A percentile compares a stretch with the other conserved stretches of the same genome.
Evolutionary conservation across 2,113 vertebrate species (phyloP).

Genomic region (Ammospiza nelsoni): DNA sequence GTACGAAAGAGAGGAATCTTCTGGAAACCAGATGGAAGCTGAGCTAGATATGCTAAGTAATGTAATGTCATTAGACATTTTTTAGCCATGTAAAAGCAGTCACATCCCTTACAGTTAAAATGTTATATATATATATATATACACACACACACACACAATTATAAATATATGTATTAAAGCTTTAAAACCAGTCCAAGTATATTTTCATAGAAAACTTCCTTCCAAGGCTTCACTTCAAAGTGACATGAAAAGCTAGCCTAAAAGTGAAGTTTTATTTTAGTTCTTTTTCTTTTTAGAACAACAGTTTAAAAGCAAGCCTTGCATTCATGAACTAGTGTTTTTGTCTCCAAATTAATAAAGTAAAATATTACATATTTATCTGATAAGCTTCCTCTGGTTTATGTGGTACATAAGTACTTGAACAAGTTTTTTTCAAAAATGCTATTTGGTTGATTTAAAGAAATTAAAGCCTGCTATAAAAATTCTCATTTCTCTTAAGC

Average conservation of each 20-base stretch:
- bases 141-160: too few relatives aligned
- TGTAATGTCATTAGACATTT: neutral
- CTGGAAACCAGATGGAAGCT: neutral
- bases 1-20: neutral
- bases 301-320: neutral
- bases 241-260: neutral
- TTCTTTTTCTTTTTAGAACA: neutral
- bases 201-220: neutral
- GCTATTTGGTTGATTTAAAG: neutral
- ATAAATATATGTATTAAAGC: neutral
- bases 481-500: neutral
- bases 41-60: neutral
- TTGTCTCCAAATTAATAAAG: too few relatives aligned
- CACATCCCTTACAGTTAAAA: neutral
- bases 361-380: neutral
- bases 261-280: neutral
- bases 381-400: neutral
- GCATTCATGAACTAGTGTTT: neutral
- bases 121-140: neutral
- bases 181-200: neutral
- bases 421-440: neutral
- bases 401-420: neutral
- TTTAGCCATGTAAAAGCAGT: neutral
- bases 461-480: neutral
- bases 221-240: neutral